Evolutionary conservation across 2,113 vertebrate species (phyloP), one percentile per base, ranked within the genome.

Genomic region (Chionomys nivalis): DNA sequence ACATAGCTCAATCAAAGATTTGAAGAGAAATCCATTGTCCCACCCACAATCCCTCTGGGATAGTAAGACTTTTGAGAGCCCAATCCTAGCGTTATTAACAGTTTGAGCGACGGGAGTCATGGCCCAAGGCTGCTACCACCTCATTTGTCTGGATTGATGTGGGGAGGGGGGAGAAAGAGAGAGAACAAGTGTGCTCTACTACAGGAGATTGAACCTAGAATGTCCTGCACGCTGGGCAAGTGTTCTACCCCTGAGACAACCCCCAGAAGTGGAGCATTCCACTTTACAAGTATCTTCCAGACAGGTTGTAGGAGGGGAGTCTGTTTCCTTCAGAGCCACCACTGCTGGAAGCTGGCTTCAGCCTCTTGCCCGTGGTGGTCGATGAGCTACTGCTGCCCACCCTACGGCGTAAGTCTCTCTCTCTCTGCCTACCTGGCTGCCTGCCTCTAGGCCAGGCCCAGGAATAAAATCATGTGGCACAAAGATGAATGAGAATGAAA

Each of bases 361-460:
- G 87, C 65, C n/a, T 92, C 1, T 1, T 26, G 28, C 49, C 66
- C 0, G 17, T 7, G 52, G 39, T 68, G 1, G 16, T 3, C 9
- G 33, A n/a, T 14, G 7, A 39, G 39, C 2, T 4, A 61, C 12
- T 12, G 0, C 28, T 42, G 72, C 13, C 58, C 66, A 5, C 5
- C 33, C n/a, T 28, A n/a, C 66, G 31, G 44, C 4, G 0, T 13
- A 42, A 58, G 58, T n/a, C 44, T n/a, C 44, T 58, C 70, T 58
- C 87, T 42, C 16, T 4, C 36, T 73, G 61, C 33, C 26, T 3
- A 39, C 26, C 21, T 12, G 42, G 90, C 58, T 70, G 21, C 42
- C 28, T 21, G 10, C 72, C n/a, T 36, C 77, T 85, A 24, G 21
- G 26, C 65, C 66, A 26, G 5, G 36, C 70, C 52, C 9, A 5